These are phyloP conservation scores for Passer montanus DNA, from an alignment of 2,113 vertebrate genomes.

Conservation along the genomic window DNA sequence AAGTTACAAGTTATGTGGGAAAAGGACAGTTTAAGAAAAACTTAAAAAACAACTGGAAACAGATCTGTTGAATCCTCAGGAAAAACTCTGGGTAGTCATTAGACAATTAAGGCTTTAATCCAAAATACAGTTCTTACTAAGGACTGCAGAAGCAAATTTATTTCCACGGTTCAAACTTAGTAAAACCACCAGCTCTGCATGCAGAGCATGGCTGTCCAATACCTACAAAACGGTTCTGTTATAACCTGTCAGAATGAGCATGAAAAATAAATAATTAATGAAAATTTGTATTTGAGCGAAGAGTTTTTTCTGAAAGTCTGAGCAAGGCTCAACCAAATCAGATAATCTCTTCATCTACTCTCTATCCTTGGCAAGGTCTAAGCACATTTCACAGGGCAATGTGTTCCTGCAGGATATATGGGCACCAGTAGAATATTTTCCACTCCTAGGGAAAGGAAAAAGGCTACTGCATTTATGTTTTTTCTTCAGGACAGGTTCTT, in stretches of 20 bases:
- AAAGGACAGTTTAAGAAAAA: neutral
- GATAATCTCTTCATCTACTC: conserved; percentile 1
- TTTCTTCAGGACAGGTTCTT: neutral
- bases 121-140: neutral
- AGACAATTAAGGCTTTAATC: neutral
- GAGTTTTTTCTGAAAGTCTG: neutral
- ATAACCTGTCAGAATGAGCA: neutral
- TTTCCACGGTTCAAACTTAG: neutral
- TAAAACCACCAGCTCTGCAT: neutral
- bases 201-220: neutral
- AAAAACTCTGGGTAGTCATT: neutral
- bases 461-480: neutral
- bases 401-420: neutral
- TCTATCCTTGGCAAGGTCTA: neutral
- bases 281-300: neutral
- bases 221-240: neutral
- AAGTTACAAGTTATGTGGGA: neutral
- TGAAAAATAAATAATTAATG: neutral
- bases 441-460: conserved; percentile 26
- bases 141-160: neutral
- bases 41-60: neutral
- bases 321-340: neutral
- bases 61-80: neutral
- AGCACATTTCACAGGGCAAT: neutral
- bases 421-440: conserved; percentile 21